Conservation (phyloP, 1,140 invertebrate species). For the Atta cephalotes region DNA sequence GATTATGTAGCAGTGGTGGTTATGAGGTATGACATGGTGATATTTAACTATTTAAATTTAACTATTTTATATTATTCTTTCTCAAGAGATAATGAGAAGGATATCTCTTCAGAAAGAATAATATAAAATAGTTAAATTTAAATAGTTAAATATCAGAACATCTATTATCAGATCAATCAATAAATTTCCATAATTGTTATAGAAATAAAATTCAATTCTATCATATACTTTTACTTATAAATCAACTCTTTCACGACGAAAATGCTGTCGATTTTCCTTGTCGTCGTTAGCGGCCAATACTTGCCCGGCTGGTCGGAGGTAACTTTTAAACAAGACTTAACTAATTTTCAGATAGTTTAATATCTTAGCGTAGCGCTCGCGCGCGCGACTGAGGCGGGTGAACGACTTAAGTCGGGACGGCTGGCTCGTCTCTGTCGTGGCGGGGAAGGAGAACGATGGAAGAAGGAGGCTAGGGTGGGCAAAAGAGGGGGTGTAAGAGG, state of each 20-base stretch:
- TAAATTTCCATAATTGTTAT: conserved; percentile 8
- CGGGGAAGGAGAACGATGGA: conserved; percentile 66
- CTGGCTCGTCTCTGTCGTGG: conserved; percentile 80
- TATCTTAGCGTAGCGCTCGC: conserved; percentile 80
- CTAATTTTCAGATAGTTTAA: conserved; percentile 86
- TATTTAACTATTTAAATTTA: background rate
- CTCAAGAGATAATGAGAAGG: background rate
- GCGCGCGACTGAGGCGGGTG: conserved; percentile 72
- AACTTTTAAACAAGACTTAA: conserved; percentile 86
- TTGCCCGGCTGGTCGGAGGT: conserved; percentile 69
- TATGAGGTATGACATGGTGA: background rate
- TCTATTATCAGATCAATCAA: background rate
- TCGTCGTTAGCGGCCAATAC: conserved; percentile 69
- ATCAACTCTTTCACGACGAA: conserved; percentile 34
- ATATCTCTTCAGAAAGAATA: too few relatives aligned
- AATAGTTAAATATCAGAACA: background rate
- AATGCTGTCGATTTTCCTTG: conserved; percentile 67
- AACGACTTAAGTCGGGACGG: conserved; percentile 85
- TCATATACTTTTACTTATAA: background rate
- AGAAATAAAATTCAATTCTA: background rate
- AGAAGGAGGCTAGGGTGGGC: conserved; percentile 45
- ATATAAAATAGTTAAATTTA: too few relatives aligned
- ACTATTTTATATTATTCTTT: background rate
- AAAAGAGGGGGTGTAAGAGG: conserved; percentile 58
- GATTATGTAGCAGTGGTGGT: background rate